phyloP scores from a whole-genome alignment of 2,797 vertebrate species.

The Lagodon rhomboides region DNA sequence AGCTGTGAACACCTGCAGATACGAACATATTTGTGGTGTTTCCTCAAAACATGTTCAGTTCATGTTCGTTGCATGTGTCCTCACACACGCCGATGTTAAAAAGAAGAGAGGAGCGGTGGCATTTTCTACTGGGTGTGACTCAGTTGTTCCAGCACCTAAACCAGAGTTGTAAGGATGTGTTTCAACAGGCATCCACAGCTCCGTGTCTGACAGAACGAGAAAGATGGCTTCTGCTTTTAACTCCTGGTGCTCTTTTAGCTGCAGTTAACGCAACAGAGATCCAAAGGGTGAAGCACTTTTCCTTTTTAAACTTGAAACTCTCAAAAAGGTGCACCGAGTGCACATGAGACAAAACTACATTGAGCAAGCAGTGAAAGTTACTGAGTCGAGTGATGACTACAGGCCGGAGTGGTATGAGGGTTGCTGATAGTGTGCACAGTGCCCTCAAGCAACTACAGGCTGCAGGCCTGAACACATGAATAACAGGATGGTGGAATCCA shows the following conservation, averaged over 20 bases:
- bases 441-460: constrained; percentile 13
- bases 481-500: not conserved
- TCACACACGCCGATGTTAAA: not conserved
- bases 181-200: constrained; percentile 62
- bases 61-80: not conserved
- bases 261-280: not conserved
- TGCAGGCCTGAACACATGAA: constrained; percentile 38
- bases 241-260: not conserved
- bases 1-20: not conserved
- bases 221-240: not conserved
- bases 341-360: not conserved
- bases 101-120: constrained; percentile 38
- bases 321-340: not conserved
- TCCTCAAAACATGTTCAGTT: not conserved
- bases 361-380: not conserved
- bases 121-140: constrained; percentile 65
- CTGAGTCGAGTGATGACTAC: not conserved
- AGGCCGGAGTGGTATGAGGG: not conserved
- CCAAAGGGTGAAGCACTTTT: not conserved
- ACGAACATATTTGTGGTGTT: not conserved
- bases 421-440: not conserved
- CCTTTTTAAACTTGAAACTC: not conserved
- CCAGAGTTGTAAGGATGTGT: constrained; percentile 38
- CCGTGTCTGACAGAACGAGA: constrained; percentile 38
- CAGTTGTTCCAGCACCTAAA: constrained; percentile 52